A percentile compares a stretch with the other conserved stretches of the same genome.
Evolutionary conservation across 2,113 vertebrate genomes (phyloP).

Genomic region (Columba livia): DNA sequence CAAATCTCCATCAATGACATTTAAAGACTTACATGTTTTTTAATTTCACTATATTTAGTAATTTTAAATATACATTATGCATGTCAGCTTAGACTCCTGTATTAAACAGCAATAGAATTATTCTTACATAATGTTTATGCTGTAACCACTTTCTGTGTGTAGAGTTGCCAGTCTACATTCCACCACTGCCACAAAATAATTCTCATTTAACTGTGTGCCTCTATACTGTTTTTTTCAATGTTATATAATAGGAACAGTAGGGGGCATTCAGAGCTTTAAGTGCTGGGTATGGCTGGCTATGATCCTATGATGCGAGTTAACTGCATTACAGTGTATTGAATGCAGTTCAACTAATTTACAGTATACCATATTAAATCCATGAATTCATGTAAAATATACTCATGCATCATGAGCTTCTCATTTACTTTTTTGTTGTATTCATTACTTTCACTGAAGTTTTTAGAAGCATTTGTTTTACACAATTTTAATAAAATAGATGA

Average conservation of each 20-base stretch:
- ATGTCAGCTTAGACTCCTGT: neutral
- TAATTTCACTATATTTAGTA: neutral
- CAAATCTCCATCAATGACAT: neutral
- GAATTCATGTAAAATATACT: neutral
- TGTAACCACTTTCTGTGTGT: neutral
- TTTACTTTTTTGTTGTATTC: neutral
- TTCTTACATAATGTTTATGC: neutral
- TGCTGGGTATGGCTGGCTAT: slow-evolving; percentile 46
- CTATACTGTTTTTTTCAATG: slow-evolving; percentile 43
- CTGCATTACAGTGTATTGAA: slow-evolving; percentile 1
- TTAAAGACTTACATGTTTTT: neutral
- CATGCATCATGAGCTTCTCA: neutral
- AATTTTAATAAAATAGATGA: neutral
- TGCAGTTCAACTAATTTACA: neutral
- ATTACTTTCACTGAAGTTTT: neutral
- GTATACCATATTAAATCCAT: neutral
- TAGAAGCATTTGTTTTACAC: neutral
- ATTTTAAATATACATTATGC: neutral
- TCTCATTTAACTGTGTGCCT: slow-evolving; percentile 38
- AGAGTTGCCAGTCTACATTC: slow-evolving; percentile 1
- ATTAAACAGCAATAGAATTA: neutral
- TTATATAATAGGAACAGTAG: slow-evolving; percentile 75
- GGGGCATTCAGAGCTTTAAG: slow-evolving; percentile 74
- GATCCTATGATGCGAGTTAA: neutral
- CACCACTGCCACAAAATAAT: neutral